phyloP scores from a whole-genome alignment of 2,113 vertebrate species.

The Solenodon paradoxus region DNA sequence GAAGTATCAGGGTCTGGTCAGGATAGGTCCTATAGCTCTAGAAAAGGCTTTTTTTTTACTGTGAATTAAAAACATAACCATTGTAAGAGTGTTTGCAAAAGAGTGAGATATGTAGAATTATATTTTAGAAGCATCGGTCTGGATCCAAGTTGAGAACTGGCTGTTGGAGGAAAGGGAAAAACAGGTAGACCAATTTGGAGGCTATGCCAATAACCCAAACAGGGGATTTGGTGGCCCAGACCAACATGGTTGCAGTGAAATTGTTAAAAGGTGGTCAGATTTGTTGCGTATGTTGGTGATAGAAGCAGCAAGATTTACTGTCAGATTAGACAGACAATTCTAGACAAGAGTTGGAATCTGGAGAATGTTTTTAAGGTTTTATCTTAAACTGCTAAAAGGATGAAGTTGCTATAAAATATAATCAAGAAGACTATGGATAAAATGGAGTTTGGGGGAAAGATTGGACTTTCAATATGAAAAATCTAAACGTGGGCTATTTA shows the following conservation, averaged over 20 bases:
- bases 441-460: neutral
- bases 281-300: neutral
- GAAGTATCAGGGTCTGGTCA: neutral
- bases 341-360: neutral
- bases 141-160: neutral
- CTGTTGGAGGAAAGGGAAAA: neutral
- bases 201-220: neutral
- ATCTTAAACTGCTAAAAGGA: neutral
- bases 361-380: neutral
- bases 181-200: neutral
- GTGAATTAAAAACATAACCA: neutral
- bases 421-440: neutral
- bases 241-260: accelerated
- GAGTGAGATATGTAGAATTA: neutral
- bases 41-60: neutral
- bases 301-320: neutral
- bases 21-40: neutral
- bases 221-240: neutral
- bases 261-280: neutral
- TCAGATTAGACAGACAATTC: neutral
- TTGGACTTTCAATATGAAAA: neutral
- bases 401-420: neutral
- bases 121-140: neutral
- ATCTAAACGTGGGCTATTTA: neutral
- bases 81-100: neutral